phyloP scores from a whole-genome alignment of 2,113 vertebrate species.

The Chlamydotis undulata region DNA sequence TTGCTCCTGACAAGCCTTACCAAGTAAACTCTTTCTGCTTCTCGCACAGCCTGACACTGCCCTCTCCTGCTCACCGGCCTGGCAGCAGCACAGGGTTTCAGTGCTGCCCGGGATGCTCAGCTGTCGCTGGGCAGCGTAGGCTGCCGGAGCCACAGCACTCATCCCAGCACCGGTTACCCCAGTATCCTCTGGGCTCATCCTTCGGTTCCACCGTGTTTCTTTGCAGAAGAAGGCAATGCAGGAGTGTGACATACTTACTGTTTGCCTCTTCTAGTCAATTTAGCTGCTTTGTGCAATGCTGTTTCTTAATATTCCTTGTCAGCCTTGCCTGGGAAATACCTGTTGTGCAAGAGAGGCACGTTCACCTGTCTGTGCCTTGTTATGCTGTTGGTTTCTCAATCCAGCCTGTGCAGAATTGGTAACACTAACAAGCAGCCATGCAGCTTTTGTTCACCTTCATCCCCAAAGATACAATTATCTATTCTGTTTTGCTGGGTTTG shows the following conservation, averaged over 20 bases:
- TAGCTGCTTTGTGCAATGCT: not conserved
- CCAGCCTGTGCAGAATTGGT: not conserved
- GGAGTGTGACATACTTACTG: accelerated
- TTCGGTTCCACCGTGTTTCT: accelerated
- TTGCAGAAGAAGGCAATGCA: too few relatives aligned
- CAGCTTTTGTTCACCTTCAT: not conserved
- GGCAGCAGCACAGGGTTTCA: accelerated
- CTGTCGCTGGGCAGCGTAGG: accelerated
- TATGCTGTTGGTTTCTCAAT: not conserved
- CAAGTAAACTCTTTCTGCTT: accelerated
- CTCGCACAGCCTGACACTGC: not conserved
- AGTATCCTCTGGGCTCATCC: not conserved
- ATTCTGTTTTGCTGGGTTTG: not conserved
- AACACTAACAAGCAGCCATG: not conserved
- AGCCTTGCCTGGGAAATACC: not conserved
- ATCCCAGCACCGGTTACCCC: not conserved
- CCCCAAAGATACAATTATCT: not conserved
- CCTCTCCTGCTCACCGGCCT: not conserved
- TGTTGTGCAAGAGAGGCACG: not conserved
- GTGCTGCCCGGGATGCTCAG: not conserved
- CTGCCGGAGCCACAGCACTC: not conserved
- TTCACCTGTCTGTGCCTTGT: not conserved
- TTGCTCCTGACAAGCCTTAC: not conserved
- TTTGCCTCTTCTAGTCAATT: not conserved
- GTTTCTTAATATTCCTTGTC: not conserved